Percentiles rank a stretch among this genome's conserved stretches.
Conservation (phyloP, 2,797 vertebrate species). For the Amazona ochrocephala region DNA sequence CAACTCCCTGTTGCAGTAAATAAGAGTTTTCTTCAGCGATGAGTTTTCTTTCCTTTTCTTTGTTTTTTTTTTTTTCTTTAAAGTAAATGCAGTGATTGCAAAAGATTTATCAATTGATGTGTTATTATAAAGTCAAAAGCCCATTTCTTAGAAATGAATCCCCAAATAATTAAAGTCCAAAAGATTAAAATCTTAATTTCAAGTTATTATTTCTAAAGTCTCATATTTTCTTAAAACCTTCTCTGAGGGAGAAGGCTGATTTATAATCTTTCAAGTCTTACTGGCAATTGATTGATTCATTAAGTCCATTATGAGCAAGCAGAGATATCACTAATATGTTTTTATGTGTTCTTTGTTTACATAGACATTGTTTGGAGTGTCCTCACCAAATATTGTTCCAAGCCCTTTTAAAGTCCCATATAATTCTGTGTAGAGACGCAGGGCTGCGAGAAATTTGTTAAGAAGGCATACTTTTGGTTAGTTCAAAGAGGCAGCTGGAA, state of each 20-base stretch:
- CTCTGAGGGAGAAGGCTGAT: not conserved
- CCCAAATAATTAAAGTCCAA: not conserved
- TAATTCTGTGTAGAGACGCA: not conserved
- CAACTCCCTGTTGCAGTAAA: not conserved
- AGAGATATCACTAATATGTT: not conserved
- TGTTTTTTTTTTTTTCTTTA: not conserved
- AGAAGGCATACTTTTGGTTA: not conserved
- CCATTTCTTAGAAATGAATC: not conserved
- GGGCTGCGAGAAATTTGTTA: not conserved
- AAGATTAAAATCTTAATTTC: not conserved
- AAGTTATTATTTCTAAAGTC: not conserved
- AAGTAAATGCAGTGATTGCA: not conserved
- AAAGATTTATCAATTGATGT: not conserved
- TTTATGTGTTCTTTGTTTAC: not conserved
- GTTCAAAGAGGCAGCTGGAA: not conserved
- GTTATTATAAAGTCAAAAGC: not conserved
- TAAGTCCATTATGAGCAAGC: not conserved
- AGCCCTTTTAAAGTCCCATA: not conserved
- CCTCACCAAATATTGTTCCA: not conserved
- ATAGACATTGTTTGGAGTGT: not conserved
- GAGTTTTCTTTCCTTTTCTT: not conserved
- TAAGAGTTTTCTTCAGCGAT: not conserved
- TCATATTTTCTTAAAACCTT: not conserved
- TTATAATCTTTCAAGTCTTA: not conserved
- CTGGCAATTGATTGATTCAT: not conserved